phyloP scores from a whole-genome alignment of 2,797 vertebrate species.

The Rhinatrema bivittatum region DNA sequence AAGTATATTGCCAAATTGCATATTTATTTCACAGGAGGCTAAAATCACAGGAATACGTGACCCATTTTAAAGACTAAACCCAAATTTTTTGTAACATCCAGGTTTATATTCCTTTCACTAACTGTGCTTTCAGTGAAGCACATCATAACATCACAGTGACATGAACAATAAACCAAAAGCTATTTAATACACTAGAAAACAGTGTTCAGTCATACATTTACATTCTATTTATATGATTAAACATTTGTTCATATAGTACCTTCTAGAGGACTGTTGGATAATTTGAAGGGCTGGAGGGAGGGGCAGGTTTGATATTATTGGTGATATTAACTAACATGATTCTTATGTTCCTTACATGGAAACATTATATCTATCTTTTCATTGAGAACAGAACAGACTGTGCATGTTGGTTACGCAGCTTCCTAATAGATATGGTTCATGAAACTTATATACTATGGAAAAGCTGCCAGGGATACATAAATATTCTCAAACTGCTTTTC shows the following conservation, averaged over 20 bases:
- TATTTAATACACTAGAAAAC: constrained; percentile 56
- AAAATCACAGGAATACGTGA: constrained; percentile 25
- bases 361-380: constrained; percentile 76
- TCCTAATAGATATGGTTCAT: constrained; percentile 50
- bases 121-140: constrained; percentile 73
- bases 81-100: constrained; percentile 59
- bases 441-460: constrained; percentile 46
- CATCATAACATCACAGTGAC: constrained; percentile 78
- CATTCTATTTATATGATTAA: constrained; percentile 72
- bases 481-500: constrained; percentile 51
- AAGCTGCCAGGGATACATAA: constrained; percentile 55
- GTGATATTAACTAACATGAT: constrained; percentile 72
- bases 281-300: constrained; percentile 37
- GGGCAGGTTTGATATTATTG: constrained; percentile 43
- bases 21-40: constrained; percentile 21
- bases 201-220: constrained; percentile 55
- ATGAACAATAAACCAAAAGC: constrained; percentile 58
- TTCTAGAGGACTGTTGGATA: constrained; percentile 67
- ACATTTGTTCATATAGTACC: constrained; percentile 69
- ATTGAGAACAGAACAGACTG: constrained; percentile 70
- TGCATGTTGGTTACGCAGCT: constrained; percentile 65
- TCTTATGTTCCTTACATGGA: constrained; percentile 76
- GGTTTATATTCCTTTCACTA: constrained; percentile 76
- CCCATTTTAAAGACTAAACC: constrained; percentile 37
- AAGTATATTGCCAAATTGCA: constrained; percentile 23